phyloP scores from a whole-genome alignment of 92 coral and sea anemone genomes.

The Siderastrea radians region DNA sequence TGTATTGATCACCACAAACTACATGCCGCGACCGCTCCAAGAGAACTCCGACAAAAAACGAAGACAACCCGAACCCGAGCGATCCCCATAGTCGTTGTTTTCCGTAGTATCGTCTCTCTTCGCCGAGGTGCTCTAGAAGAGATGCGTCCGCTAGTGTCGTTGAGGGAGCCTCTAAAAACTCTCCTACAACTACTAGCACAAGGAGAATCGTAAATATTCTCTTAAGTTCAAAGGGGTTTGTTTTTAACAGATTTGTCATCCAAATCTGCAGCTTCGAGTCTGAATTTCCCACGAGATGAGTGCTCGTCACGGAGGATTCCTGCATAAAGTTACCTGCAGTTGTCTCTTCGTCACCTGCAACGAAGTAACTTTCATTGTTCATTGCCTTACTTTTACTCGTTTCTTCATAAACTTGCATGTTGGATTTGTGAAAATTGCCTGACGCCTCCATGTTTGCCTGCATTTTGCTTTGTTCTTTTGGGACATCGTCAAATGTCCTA shows the following conservation, averaged over 20 bases:
- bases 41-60: conserved; percentile 92
- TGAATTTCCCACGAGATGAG: background rate
- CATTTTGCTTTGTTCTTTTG: background rate
- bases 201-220: conserved; percentile 89
- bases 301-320: background rate
- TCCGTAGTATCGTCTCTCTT: conserved; percentile 94
- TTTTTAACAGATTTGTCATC: conserved; percentile 85
- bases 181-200: conserved; percentile 94
- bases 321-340: background rate
- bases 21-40: conserved; percentile 92
- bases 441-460: background rate
- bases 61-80: conserved; percentile 95
- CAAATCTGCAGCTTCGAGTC: conserved; percentile 40
- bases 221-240: conserved; percentile 82
- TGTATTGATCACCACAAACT: conserved; percentile 92
- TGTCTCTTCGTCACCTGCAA: background rate
- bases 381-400: background rate
- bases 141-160: conserved; percentile 97
- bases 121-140: conserved; percentile 95
- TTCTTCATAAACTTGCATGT: background rate
- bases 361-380: background rate
- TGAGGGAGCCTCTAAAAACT: conserved; percentile 95
- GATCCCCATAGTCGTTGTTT: conserved; percentile 99
- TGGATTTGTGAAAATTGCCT: background rate
- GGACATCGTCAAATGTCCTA: background rate